Base-by-base conservation (phyloP, 2,113 vertebrate genomes). In the Anser brachyrhynchus region DNA sequence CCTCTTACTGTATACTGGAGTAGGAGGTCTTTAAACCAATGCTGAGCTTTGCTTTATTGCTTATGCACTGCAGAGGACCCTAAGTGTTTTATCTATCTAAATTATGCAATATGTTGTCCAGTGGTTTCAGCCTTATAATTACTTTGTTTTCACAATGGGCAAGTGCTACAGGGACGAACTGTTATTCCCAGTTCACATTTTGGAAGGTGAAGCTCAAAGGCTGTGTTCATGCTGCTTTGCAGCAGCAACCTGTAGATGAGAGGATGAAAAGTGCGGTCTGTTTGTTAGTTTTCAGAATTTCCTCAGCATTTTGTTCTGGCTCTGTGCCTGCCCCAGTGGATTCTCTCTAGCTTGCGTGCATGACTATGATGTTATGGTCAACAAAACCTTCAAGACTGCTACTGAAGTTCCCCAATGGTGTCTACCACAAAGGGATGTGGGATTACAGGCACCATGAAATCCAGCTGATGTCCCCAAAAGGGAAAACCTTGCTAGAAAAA, bases 361-460 rank as follows among this genome's bases (percentile, higher is more conserved):
- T 18, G 62, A 28, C 5, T 70, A 37, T 0, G 0, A 17, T 41
- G 19, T 20, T 80, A 26, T 9, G 5, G 54, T 44, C n/a, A 79
- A 61, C 25, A 73, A 85, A 85, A 35, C 6, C 16, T 9, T 5
- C 8, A 49, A 49, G 44, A 31, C 29, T 52, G 6, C 33, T 52
- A 4, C 8, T 1, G 0, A 87, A 44, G 11, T 80, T 79, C 41
- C 29, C 43, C 3, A 4, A 10, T 2, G 1, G 0, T 1, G 3
- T 44, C 65, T 75, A 26, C 6, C 3, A 37, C 14, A 54, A 75
- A 87, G 57, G 12, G 13, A 28, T 17, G 14, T 28, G 43, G 39
- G 64, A 80, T 88, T 62, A 33, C 6, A 73, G 37, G 16, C 13
- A 11, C 18, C 62, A 0, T 13, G 55, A 83, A 83, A 73, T 69